Conservation (phyloP, 2,888 invertebrate species). For the Temnothorax ravouxi region DNA sequence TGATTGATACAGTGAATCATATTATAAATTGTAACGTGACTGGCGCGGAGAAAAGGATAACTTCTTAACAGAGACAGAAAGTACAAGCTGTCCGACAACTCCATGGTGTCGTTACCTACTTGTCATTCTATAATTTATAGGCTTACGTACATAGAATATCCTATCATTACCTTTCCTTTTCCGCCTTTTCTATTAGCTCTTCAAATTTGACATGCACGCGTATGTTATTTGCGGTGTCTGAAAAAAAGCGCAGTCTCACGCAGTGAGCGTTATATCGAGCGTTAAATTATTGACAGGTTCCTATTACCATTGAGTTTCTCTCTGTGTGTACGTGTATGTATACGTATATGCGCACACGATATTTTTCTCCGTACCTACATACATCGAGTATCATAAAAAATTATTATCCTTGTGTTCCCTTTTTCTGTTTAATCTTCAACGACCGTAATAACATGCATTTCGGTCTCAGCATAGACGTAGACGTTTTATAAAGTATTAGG, state of each 20-base stretch:
- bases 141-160: slow-evolving; percentile 18
- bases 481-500: neutral
- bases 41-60: neutral
- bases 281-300: slow-evolving; percentile 36
- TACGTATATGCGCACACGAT: neutral
- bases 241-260: slow-evolving; percentile 24
- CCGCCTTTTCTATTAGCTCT: slow-evolving; percentile 41
- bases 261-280: slow-evolving; percentile 6
- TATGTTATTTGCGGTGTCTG: slow-evolving; percentile 14
- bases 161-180: slow-evolving; percentile 25
- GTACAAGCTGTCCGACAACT: slow-evolving; percentile 14
- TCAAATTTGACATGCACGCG: slow-evolving; percentile 27
- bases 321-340: neutral
- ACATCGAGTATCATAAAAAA: neutral
- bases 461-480: neutral
- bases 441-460: neutral
- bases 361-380: neutral
- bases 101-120: slow-evolving; percentile 9
- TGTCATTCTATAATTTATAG: slow-evolving; percentile 35
- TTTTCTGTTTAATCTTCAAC: neutral
- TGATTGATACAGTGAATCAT: neutral
- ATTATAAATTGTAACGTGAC: slow-evolving; percentile 17
- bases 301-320: slow-evolving; percentile 7
- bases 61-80: slow-evolving; percentile 15
- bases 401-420: neutral